Evolutionary conservation across 1,140 invertebrate genomes (phyloP), one percentile per base, ranked within the genome.

Genomic region (Harpegnathos saltator): DNA sequence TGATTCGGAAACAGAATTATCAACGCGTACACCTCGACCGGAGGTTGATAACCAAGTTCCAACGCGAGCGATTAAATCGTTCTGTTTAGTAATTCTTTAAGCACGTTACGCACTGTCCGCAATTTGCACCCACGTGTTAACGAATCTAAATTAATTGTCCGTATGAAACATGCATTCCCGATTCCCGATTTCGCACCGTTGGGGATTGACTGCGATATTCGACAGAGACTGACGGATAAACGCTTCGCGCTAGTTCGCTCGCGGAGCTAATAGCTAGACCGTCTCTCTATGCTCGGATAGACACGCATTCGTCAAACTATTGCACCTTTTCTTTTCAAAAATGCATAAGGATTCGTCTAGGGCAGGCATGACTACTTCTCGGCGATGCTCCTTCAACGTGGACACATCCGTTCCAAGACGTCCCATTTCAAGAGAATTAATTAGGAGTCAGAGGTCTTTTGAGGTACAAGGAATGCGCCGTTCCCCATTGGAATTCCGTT

Each of bases 401-500:
- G 89, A 92, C 82, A 73, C 87, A 68, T 84, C 86, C 82, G 50
- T 77, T 65, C 89, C 85, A 86, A 90, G 74, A 56, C 85, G 89
- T 24, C 84, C 84, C 82, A 38, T 80, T 66, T 73, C 88, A 54
- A 89, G 90, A 65, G 86, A 89, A 68, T 84, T 86, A 48, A 85
- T 92, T 61, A 89, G 73, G 69, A 85, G 80, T 78, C 89, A 91
- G 58, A 89, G 77, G 56, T 92, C 91, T 38, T 84, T 92, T 73
- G 92, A 92, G 58, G 88, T 91, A 50, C 87, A 89, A 74, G 90
- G 85, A 58, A 89, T 87, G 71, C 84, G 90, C 58, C 88, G 83
- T 81, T 89, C 88, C n/a, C 50, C 89, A 63, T 84, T 91, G 63
- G n/a, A n/a, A n/a, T n/a, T n/a, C n/a, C 85, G 91, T 71, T 69